Conservation (phyloP, 2,888 invertebrate genomes). For the Apantesis nais region DNA sequence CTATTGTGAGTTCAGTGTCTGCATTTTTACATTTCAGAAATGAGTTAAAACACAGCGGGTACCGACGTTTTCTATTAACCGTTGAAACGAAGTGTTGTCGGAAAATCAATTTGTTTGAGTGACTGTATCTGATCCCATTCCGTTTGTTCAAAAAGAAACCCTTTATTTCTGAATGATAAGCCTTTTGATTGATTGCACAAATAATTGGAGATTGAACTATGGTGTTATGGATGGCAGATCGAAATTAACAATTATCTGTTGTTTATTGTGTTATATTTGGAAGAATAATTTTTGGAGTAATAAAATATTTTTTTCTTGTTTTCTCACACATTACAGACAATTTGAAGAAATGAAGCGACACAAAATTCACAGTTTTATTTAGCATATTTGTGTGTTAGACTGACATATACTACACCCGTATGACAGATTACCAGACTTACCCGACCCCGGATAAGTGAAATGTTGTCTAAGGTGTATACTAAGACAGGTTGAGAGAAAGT, state of each 20-base stretch:
- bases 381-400: too few relatives aligned
- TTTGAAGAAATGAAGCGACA: too few relatives aligned
- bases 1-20: not conserved
- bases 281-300: not conserved
- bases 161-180: conserved; percentile 25
- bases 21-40: not conserved
- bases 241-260: not conserved
- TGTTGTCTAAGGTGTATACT: too few relatives aligned
- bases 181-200: conserved; percentile 25
- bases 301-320: too few relatives aligned
- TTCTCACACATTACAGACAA: too few relatives aligned
- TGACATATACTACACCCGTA: too few relatives aligned
- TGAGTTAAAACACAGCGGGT: not conserved
- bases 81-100: conserved; percentile 18
- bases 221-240: conserved; percentile 3
- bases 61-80: conserved; percentile 13
- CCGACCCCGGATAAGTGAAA: too few relatives aligned
- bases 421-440: too few relatives aligned
- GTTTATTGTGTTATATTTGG: not conserved
- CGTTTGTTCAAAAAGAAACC: conserved; percentile 23
- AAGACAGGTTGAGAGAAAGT: too few relatives aligned
- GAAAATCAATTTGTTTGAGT: conserved; percentile 41
- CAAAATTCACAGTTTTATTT: too few relatives aligned
- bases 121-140: conserved; percentile 36
- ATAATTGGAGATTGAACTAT: conserved; percentile 12